Percentiles rank a stretch among this genome's conserved stretches.
These are phyloP conservation scores for Odontocolon sp. DNA, from an alignment of 2,888 invertebrate genomes.

Conservation along the genomic window DNA sequence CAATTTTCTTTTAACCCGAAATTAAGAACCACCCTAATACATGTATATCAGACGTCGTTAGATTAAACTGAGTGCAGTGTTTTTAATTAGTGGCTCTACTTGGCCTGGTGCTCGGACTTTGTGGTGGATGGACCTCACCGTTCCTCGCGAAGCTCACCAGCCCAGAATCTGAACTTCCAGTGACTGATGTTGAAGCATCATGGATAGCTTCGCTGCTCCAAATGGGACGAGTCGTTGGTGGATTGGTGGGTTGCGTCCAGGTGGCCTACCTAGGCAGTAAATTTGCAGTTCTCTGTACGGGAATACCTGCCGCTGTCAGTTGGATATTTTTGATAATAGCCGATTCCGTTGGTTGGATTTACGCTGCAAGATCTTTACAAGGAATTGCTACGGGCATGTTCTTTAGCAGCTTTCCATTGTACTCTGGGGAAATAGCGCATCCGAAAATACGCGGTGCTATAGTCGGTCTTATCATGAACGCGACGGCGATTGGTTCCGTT, in stretches of 20 bases:
- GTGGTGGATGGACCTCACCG: constrained; percentile 73
- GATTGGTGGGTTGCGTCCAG: constrained; percentile 62
- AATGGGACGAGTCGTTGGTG: constrained; percentile 70
- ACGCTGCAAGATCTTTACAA: constrained; percentile 60
- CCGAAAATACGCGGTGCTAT: constrained; percentile 68
- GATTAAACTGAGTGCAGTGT: neutral
- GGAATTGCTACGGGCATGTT: constrained; percentile 64
- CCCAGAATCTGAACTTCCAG: constrained; percentile 60
- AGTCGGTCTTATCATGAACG: constrained; percentile 48
- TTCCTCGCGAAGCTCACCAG: constrained; percentile 67
- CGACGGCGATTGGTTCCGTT: constrained; percentile 34
- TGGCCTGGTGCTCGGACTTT: constrained; percentile 65
- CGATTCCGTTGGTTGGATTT: constrained; percentile 66
- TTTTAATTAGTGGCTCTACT: constrained; percentile 65
- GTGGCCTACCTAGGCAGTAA: constrained; percentile 70
- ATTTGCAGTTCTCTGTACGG: constrained; percentile 63
- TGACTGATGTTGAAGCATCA: constrained; percentile 68
- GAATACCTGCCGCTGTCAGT: constrained; percentile 63
- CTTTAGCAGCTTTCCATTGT: constrained; percentile 64
- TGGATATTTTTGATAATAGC: constrained; percentile 68
- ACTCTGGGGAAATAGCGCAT: constrained; percentile 69
- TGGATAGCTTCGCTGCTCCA: constrained; percentile 73
- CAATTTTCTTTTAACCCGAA: too few relatives aligned
- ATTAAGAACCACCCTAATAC: neutral
- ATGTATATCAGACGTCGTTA: neutral